phyloP scores from a whole-genome alignment of 1,140 invertebrate species.

The Eciton burchellii region DNA sequence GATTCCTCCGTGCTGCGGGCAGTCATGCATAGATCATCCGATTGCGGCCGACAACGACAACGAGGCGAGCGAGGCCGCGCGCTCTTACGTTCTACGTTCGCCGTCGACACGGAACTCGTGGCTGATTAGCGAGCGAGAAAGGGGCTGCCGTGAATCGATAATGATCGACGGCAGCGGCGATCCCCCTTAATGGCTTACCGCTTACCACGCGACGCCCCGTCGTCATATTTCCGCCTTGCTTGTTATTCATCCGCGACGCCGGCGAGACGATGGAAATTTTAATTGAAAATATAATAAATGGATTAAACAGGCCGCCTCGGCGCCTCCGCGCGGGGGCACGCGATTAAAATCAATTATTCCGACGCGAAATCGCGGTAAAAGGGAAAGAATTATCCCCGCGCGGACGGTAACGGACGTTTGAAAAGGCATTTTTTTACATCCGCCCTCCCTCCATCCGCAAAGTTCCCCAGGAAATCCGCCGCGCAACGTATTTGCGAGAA shows the following conservation, averaged over 20 bases:
- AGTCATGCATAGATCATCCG: slow-evolving; percentile 70
- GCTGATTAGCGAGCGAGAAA: slow-evolving; percentile 67
- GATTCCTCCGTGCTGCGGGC: slow-evolving; percentile 57
- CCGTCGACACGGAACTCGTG: slow-evolving; percentile 64
- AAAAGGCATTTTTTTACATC: too few relatives aligned
- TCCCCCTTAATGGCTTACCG: slow-evolving; percentile 39
- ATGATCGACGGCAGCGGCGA: slow-evolving; percentile 52
- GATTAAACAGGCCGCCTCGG: neutral
- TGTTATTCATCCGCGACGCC: slow-evolving; percentile 11
- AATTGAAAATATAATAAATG: slow-evolving; percentile 17
- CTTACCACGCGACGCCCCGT: neutral
- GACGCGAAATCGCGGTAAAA: neutral
- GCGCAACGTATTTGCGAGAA: too few relatives aligned
- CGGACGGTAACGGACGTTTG: too few relatives aligned
- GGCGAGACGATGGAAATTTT: neutral
- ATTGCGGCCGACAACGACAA: slow-evolving; percentile 68
- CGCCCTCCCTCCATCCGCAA: too few relatives aligned
- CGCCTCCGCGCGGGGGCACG: neutral
- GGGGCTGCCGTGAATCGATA: slow-evolving; percentile 60
- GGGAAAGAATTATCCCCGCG: neutral
- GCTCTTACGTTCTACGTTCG: slow-evolving; percentile 66
- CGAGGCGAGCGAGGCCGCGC: slow-evolving; percentile 24
- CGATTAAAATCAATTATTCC: slow-evolving; percentile 23
- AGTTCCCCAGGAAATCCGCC: too few relatives aligned
- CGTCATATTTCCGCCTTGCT: slow-evolving; percentile 22